phyloP scores from a whole-genome alignment of 2,113 vertebrate genomes.

The Alces alces region DNA sequence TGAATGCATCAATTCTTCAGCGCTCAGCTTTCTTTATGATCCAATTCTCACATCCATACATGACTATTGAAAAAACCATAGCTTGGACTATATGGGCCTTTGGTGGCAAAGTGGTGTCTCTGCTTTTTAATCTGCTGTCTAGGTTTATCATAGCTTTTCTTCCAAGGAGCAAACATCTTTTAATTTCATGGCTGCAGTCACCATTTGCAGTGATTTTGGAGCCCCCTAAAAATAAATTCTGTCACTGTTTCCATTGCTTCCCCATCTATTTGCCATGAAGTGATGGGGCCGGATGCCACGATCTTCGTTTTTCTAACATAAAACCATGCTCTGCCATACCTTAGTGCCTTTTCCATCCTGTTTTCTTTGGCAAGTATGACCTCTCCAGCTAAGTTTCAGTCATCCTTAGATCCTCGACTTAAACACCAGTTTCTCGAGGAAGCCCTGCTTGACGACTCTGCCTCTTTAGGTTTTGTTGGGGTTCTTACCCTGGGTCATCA shows the following conservation, averaged over 20 bases:
- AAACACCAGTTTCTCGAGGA: not conserved
- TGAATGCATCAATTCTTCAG: not conserved
- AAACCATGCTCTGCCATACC: not conserved
- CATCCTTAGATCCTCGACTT: not conserved
- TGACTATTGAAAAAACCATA: not conserved
- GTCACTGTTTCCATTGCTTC: not conserved
- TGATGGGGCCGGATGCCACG: not conserved
- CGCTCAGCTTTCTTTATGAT: not conserved
- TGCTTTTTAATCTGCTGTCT: not conserved
- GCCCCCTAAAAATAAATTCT: not conserved
- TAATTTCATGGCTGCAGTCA: not conserved
- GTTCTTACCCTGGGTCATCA: fast-evolving
- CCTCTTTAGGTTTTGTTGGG: not conserved
- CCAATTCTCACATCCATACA: not conserved
- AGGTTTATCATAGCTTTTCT: not conserved
- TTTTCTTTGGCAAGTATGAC: not conserved
- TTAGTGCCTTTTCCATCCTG: not conserved
- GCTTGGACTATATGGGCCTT: not conserved
- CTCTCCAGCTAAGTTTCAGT: not conserved
- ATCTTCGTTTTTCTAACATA: not conserved
- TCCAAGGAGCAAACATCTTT: not conserved
- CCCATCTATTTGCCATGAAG: not conserved
- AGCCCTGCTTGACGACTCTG: not conserved
- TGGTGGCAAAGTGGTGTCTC: not conserved
- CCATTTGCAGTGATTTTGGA: not conserved